Conservation (phyloP, 2,113 vertebrate genomes). For the Anhinga anhinga region DNA sequence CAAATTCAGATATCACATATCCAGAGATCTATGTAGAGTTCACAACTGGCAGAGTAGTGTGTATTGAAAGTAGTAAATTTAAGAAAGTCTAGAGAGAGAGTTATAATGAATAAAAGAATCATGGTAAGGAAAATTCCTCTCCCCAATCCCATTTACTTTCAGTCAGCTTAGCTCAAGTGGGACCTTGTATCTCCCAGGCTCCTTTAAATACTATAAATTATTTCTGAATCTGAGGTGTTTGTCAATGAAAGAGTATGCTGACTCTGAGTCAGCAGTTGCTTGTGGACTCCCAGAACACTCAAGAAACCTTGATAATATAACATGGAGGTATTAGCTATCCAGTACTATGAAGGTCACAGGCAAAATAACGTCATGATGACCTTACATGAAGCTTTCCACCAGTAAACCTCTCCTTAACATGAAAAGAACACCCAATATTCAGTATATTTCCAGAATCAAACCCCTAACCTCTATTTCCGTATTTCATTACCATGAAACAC, state of each 20-base stretch:
- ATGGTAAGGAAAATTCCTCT: neutral
- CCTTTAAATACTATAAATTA: neutral
- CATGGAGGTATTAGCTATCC: neutral
- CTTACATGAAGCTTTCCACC: neutral
- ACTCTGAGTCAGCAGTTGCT: neutral
- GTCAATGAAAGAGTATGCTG: neutral
- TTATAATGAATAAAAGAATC: neutral
- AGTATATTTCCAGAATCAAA: neutral
- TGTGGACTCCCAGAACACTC: neutral
- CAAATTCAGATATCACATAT: conserved; percentile 17
- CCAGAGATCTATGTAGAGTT: neutral
- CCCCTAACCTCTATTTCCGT: neutral
- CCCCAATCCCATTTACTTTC: neutral
- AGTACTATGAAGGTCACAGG: neutral
- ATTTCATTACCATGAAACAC: neutral
- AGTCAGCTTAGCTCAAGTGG: neutral
- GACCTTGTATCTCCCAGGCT: neutral
- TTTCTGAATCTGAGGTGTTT: neutral
- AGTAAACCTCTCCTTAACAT: neutral
- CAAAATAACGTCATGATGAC: neutral
- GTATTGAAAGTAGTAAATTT: neutral
- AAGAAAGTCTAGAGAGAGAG: neutral
- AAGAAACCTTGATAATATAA: neutral
- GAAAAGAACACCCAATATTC: neutral
- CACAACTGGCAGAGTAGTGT: neutral